Conservation (phyloP, 2,797 vertebrate species). For the Semaprochilodus insignis region DNA sequence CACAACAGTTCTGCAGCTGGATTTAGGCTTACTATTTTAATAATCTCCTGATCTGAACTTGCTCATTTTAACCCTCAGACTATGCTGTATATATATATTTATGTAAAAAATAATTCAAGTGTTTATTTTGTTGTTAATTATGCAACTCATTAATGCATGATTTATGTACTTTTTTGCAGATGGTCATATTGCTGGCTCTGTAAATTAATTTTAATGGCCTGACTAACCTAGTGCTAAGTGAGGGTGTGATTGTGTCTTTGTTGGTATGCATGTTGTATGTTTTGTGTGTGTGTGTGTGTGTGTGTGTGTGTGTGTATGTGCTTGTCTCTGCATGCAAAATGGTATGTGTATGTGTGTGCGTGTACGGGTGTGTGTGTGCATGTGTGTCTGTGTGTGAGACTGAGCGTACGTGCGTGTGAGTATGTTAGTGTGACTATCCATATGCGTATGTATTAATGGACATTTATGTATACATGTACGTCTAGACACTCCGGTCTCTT, state of each 20-base stretch:
- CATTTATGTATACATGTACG: slow-evolving; percentile 39
- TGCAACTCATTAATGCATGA: slow-evolving; percentile 53
- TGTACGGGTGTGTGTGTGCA: slow-evolving; percentile 11
- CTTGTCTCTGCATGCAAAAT: slow-evolving; percentile 38
- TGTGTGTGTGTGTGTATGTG: slow-evolving; percentile 13
- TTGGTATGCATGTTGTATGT: slow-evolving; percentile 45
- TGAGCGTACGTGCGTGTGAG: not conserved
- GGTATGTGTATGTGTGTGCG: slow-evolving; percentile 10
- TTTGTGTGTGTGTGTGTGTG: slow-evolving; percentile 25
- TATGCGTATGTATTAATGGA: slow-evolving; percentile 6
- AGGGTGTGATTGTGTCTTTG: slow-evolving; percentile 54
- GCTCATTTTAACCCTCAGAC: slow-evolving; percentile 26
- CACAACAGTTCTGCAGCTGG: not conserved
- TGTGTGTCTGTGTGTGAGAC: slow-evolving; percentile 2
- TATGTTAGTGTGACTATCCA: slow-evolving; percentile 33
- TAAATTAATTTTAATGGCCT: slow-evolving; percentile 52
- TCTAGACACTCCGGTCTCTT: slow-evolving; percentile 53
- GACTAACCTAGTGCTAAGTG: slow-evolving; percentile 56
- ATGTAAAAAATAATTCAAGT: slow-evolving; percentile 25
- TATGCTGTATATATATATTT: slow-evolving; percentile 43
- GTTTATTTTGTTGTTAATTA: slow-evolving; percentile 47
- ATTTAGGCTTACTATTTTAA: slow-evolving; percentile 9
- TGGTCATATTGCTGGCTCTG: slow-evolving; percentile 51
- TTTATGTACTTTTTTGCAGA: slow-evolving; percentile 56
- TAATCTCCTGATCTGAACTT: slow-evolving; percentile 17